A percentile compares a stretch with the other conserved stretches of the same genome.
Evolutionary conservation across 37 sponge, comb jelly and placozoan genomes (phyloP).

Genomic region (Crambe crambe): DNA sequence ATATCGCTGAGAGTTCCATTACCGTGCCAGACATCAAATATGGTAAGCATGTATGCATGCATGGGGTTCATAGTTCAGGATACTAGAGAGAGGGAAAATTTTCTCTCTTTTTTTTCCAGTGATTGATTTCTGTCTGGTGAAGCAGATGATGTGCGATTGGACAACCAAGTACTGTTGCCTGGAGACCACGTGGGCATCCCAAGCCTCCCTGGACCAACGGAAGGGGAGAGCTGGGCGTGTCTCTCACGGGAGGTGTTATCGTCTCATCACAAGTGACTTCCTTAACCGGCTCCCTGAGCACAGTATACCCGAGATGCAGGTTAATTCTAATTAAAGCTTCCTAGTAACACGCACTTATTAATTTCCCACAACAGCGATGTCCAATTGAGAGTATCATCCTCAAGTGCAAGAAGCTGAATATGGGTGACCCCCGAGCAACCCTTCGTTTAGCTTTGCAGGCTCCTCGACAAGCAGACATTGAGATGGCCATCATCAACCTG

Average conservation of each 20-base stretch:
- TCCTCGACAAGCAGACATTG: slow-evolving; percentile 75
- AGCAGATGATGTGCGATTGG: slow-evolving; percentile 85
- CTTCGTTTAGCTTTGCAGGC: slow-evolving; percentile 86
- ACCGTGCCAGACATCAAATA: slow-evolving; percentile 96
- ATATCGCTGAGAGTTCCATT: slow-evolving; percentile 97
- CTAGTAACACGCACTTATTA: too few species aligned
- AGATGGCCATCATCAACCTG: slow-evolving; percentile 80
- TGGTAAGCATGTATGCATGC: slow-evolving; percentile 44
- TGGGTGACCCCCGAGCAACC: slow-evolving; percentile 84
- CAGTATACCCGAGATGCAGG: slow-evolving; percentile 88
- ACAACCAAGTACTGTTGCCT: slow-evolving; percentile 80
- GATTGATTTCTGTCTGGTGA: slow-evolving; percentile 95
- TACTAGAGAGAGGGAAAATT: too few species aligned
- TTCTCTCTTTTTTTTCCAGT: slow-evolving; percentile 43
- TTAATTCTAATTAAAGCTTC: too few species aligned
- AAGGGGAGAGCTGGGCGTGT: slow-evolving; percentile 96
- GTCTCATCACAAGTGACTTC: slow-evolving; percentile 75
- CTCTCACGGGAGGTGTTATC: slow-evolving; percentile 80
- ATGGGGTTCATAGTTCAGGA: not conserved
- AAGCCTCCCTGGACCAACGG: slow-evolving; percentile 86
- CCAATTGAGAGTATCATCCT: slow-evolving; percentile 82
- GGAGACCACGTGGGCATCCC: slow-evolving; percentile 78
- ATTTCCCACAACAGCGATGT: too few species aligned
- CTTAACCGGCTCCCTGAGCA: slow-evolving; percentile 46
- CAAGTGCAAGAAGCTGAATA: slow-evolving; percentile 80